A percentile compares a stretch with the other conserved stretches of the same genome.
Conservation (phyloP, 2,113 vertebrate species). For the Sturnus vulgaris region DNA sequence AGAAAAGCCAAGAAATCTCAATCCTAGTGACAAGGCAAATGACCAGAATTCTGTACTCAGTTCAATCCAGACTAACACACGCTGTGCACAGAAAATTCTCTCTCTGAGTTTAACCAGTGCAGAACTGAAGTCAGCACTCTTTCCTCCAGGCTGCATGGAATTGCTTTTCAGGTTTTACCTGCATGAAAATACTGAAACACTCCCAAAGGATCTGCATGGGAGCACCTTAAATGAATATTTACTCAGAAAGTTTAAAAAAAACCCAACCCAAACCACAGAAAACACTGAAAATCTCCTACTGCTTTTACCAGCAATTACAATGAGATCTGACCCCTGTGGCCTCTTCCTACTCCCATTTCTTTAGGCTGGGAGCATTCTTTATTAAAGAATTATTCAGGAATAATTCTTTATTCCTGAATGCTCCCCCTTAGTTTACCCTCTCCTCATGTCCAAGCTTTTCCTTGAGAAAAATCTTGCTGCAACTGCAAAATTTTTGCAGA, state of each 20-base stretch:
- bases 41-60: not conserved
- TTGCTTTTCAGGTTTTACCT: not conserved
- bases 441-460: not conserved
- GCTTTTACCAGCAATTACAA: not conserved
- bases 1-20: not conserved
- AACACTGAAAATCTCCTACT: not conserved
- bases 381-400: too few relatives aligned
- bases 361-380: not conserved
- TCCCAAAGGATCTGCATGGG: accelerated
- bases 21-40: not conserved
- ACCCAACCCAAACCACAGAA: not conserved
- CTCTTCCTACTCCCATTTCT: not conserved
- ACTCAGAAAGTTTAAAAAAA: not conserved
- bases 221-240: not conserved
- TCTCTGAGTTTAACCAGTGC: not conserved
- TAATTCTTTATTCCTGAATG: not conserved
- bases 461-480: not conserved
- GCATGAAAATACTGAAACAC: not conserved
- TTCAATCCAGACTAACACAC: not conserved
- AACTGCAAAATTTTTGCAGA: not conserved
- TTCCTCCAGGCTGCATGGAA: not conserved
- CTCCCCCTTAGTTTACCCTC: not conserved
- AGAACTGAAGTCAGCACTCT: not conserved
- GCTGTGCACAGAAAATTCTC: not conserved
- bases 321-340: not conserved